Conservation (phyloP, 2,797 vertebrate species). For the Coluber constrictor region DNA sequence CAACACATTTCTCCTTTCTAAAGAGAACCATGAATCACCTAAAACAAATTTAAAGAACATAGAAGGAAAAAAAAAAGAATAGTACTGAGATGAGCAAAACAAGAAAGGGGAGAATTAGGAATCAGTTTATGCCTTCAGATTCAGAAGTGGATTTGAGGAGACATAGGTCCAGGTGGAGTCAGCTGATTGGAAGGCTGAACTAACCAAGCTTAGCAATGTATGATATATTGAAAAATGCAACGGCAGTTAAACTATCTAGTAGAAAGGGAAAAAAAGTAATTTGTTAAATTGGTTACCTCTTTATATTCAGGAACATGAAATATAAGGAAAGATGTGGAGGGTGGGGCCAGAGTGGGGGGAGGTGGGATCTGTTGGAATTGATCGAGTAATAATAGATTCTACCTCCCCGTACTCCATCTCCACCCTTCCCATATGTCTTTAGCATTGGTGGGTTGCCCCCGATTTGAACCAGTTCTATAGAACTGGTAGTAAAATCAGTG, state of each 20-base stretch:
- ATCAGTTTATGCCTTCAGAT: not conserved
- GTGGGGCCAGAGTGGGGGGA: not conserved
- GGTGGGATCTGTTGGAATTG: too few species aligned
- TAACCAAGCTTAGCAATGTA: not conserved
- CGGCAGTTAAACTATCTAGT: not conserved
- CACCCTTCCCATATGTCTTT: not conserved
- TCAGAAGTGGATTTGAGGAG: not conserved
- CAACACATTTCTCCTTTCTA: not conserved
- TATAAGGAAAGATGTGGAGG: not conserved
- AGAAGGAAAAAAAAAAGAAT: not conserved
- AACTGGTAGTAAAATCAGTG: too few species aligned
- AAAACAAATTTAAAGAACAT: not conserved
- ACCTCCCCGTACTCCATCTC: accelerated
- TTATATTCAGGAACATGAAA: not conserved
- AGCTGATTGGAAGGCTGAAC: not conserved
- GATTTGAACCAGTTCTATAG: too few species aligned
- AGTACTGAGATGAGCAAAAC: not conserved
- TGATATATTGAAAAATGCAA: not conserved
- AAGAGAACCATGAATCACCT: not conserved
- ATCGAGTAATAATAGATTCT: not conserved
- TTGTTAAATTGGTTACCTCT: not conserved
- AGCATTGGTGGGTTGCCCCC: not conserved
- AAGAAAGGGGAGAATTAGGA: not conserved
- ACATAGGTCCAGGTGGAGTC: not conserved
- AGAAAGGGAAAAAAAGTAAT: not conserved